phyloP scores from a whole-genome alignment of 37 sponge, comb jelly and placozoan genomes.

The Ianthella basta region DNA sequence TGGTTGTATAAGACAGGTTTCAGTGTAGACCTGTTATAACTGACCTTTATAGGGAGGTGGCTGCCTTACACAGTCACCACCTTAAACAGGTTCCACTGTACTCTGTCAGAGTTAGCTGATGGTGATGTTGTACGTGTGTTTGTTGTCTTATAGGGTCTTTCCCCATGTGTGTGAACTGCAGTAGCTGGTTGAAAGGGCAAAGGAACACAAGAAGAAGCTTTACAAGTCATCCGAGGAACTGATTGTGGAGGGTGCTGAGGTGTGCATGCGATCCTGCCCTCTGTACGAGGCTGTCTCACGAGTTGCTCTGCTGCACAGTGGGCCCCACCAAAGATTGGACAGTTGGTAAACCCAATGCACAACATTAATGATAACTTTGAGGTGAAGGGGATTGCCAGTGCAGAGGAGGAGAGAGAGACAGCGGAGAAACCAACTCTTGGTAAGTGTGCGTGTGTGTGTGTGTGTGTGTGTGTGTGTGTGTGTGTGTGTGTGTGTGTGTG shows the following conservation, averaged over 20 bases:
- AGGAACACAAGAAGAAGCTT: constrained; percentile 27
- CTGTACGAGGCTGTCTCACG: constrained; percentile 55
- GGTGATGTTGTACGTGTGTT: no score
- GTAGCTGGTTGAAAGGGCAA: constrained; percentile 50
- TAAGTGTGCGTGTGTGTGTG: constrained; percentile 1
- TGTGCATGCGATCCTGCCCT: constrained; percentile 68
- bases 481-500: constrained; percentile 15
- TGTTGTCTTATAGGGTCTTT: constrained; percentile 58
- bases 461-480: constrained; percentile 20
- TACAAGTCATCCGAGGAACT: neutral
- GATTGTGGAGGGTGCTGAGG: constrained; percentile 58
- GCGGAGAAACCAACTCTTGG: neutral
- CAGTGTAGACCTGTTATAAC: no score
- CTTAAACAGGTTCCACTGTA: no score
- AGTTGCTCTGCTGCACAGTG: constrained; percentile 7
- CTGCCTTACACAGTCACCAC: no score
- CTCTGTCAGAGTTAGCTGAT: no score
- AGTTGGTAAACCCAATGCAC: constrained; percentile 23
- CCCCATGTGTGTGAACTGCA: constrained; percentile 67
- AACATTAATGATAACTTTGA: constrained; percentile 11
- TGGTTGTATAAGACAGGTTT: no score
- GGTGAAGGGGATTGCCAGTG: constrained; percentile 24
- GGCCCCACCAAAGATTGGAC: constrained; percentile 36
- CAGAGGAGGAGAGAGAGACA: neutral
- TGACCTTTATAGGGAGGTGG: no score